Percentiles rank a stretch among this genome's conserved stretches.
Conservation (phyloP, 2,888 invertebrate species). For the Apamea monoglypha region DNA sequence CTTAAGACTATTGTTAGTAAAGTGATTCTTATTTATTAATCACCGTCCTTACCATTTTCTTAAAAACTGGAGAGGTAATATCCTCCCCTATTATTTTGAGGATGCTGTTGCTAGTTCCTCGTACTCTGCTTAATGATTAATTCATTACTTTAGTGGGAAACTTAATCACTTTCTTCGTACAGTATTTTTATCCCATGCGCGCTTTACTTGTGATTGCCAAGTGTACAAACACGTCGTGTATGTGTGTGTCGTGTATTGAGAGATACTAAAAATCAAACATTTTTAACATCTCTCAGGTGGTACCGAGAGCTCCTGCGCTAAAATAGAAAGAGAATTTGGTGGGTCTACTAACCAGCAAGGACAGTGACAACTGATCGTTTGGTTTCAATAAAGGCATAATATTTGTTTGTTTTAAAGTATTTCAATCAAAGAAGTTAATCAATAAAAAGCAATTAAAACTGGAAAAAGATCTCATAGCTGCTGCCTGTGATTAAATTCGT, state of each 20-base stretch:
- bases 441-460: slow-evolving; percentile 26
- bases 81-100: too few relatives aligned
- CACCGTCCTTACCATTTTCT: too few relatives aligned
- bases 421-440: not conserved
- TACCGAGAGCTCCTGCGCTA: too few relatives aligned
- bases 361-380: not conserved
- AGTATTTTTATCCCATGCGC: not conserved
- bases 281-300: too few relatives aligned
- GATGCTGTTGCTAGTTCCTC: too few relatives aligned
- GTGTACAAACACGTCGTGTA: not conserved
- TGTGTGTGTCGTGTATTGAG: too few relatives aligned
- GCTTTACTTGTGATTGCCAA: not conserved
- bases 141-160: slow-evolving; percentile 3
- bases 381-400: not conserved
- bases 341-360: not conserved
- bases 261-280: too few relatives aligned
- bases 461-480: slow-evolving; percentile 20
- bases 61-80: too few relatives aligned
- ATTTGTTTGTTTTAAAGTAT: not conserved
- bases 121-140: too few relatives aligned
- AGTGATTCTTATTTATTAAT: too few relatives aligned
- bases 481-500: slow-evolving; percentile 51
- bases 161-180: not conserved
- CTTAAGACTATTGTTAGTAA: too few relatives aligned
- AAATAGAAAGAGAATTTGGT: not conserved